A percentile compares a stretch with the other conserved stretches of the same genome.
These are phyloP conservation scores for Glaucomys volans DNA, from an alignment of 2,113 vertebrate genomes.

Conservation along the genomic window DNA sequence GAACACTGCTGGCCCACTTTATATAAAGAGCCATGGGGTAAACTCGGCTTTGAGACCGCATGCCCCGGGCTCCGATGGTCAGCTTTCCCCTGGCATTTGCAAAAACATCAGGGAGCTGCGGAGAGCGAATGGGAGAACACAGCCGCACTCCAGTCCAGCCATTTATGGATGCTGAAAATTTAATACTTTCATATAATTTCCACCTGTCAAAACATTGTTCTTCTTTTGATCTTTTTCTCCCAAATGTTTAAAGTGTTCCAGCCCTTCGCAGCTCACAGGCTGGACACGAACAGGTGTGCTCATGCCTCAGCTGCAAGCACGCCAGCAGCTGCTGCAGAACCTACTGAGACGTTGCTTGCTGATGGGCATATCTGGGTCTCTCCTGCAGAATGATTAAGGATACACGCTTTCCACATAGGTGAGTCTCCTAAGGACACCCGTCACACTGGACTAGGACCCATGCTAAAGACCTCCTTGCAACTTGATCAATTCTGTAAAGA, in stretches of 20 bases:
- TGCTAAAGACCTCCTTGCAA: background rate
- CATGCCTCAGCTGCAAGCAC: background rate
- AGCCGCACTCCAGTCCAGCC: background rate
- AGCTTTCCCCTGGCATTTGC: accelerated
- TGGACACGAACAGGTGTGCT: background rate
- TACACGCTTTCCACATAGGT: background rate
- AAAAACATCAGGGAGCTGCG: accelerated
- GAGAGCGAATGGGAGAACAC: accelerated
- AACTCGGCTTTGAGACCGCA: background rate
- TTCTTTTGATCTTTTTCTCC: background rate
- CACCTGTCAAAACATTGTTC: background rate
- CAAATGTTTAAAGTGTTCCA: background rate
- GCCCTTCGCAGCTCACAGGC: background rate
- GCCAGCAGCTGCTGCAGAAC: background rate
- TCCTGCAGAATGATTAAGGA: background rate
- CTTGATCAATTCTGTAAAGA: background rate
- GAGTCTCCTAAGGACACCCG: background rate
- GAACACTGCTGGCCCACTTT: background rate
- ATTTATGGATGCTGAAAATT: background rate
- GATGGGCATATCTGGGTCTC: background rate
- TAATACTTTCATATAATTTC: background rate
- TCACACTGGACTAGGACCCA: background rate
- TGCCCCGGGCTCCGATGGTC: background rate
- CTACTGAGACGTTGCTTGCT: background rate
- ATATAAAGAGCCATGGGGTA: background rate